Evolutionary conservation across 2,113 vertebrate species (phyloP).

Genomic region (Tylochromis polylepis): DNA sequence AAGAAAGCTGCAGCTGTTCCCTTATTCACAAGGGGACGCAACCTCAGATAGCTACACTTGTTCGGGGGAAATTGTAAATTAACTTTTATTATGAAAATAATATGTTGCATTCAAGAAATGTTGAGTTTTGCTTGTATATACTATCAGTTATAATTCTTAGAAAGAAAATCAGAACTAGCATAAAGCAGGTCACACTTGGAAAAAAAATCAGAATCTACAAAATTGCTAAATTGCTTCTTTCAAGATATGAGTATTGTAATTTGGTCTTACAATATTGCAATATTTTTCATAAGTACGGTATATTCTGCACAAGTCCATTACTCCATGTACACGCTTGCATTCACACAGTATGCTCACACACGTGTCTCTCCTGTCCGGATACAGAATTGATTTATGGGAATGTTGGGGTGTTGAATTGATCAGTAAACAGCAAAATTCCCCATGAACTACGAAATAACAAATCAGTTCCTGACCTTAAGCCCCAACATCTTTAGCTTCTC

Average conservation of each 20-base stretch:
- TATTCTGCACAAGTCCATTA: neutral
- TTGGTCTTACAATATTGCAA: neutral
- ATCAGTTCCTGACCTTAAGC: slow-evolving; percentile 69
- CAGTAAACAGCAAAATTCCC: slow-evolving; percentile 76
- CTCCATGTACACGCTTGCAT: neutral
- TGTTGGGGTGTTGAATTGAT: slow-evolving; percentile 79
- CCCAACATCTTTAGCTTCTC: slow-evolving; percentile 71
- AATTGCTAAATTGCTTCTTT: neutral
- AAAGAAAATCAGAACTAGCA: neutral
- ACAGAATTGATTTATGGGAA: slow-evolving; percentile 77
- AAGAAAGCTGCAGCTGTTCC: neutral
- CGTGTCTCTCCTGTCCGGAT: slow-evolving; percentile 61
- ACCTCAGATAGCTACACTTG: neutral
- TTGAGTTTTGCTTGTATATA: neutral
- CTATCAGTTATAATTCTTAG: neutral
- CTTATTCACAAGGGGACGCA: neutral
- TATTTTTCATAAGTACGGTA: neutral
- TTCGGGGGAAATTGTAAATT: neutral
- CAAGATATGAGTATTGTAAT: neutral
- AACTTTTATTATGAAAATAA: neutral
- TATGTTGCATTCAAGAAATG: too few relatives aligned
- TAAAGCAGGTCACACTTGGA: neutral
- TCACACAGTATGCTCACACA: slow-evolving; percentile 30
- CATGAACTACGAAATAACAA: slow-evolving; percentile 75
- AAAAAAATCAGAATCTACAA: neutral